Conservation (phyloP, 2,797 vertebrate genomes). For the Premnoplex brunnescens region DNA sequence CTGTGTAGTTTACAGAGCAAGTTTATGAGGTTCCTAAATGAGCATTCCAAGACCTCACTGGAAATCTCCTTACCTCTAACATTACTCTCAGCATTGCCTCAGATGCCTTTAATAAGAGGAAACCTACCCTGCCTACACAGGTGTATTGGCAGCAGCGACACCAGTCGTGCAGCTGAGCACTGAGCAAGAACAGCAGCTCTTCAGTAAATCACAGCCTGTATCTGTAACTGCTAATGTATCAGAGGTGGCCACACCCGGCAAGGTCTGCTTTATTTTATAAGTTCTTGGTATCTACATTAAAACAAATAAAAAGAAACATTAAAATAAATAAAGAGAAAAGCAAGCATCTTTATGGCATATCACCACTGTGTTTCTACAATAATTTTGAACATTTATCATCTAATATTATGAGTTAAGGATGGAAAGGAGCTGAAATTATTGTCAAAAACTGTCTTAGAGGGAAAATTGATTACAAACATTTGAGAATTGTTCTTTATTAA, state of each 20-base stretch:
- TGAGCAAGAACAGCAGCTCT: rapidly evolving
- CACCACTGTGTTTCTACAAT: background rate
- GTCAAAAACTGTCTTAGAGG: background rate
- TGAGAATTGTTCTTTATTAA: background rate
- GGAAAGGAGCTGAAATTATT: background rate
- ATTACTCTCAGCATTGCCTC: background rate
- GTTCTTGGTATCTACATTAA: background rate
- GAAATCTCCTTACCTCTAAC: background rate
- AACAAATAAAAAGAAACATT: background rate
- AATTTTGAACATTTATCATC: background rate
- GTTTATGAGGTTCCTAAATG: background rate
- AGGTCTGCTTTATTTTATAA: background rate
- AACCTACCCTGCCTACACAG: background rate
- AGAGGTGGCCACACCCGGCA: background rate
- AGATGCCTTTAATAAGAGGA: background rate
- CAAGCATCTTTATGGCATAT: background rate
- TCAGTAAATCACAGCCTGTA: background rate
- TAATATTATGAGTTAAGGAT: background rate
- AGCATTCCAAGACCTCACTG: background rate
- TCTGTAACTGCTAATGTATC: background rate
- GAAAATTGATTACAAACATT: background rate
- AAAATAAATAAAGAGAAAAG: background rate
- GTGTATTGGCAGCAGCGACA: background rate
- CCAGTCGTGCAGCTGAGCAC: rapidly evolving
- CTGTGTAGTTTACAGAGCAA: background rate